phyloP scores from a whole-genome alignment of 2,888 invertebrate species.

The Idaea aversata region DNA sequence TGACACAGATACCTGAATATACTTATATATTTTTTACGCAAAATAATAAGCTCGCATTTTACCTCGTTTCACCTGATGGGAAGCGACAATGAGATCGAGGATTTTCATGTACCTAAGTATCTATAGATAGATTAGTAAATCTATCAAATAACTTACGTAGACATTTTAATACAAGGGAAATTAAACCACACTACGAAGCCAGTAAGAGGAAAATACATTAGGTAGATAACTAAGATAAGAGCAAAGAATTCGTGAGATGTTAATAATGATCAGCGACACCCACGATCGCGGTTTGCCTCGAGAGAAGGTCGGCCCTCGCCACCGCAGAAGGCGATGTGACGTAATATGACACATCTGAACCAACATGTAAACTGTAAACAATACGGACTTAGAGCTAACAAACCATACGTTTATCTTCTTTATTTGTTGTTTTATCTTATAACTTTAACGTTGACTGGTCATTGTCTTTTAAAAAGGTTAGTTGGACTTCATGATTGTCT shows the following conservation, averaged over 20 bases:
- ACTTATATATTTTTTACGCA: too few relatives aligned
- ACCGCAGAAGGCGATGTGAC: constrained; percentile 42
- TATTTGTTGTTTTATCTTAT: constrained; percentile 13
- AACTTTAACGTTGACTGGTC: background rate
- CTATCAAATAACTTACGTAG: too few relatives aligned
- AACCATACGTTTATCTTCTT: constrained; percentile 20
- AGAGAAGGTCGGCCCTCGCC: constrained; percentile 45
- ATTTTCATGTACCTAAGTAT: too few relatives aligned
- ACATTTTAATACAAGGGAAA: too few relatives aligned
- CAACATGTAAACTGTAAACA: constrained; percentile 48
- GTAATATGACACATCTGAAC: constrained; percentile 39
- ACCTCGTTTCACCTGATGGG: too few relatives aligned
- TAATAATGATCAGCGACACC: constrained; percentile 25
- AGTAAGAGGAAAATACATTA: background rate
- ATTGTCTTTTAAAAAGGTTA: too few relatives aligned
- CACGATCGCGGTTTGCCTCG: constrained; percentile 37
- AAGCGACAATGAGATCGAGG: too few relatives aligned
- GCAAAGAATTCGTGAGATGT: constrained; percentile 7
- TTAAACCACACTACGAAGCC: background rate
- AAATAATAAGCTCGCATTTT: too few relatives aligned
- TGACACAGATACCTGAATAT: too few relatives aligned
- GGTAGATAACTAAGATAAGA: background rate
- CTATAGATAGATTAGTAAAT: too few relatives aligned
- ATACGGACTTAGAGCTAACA: constrained; percentile 20
- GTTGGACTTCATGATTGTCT: too few relatives aligned